Conservation (phyloP, 1,140 invertebrate genomes). For the Anastrepha ludens region DNA sequence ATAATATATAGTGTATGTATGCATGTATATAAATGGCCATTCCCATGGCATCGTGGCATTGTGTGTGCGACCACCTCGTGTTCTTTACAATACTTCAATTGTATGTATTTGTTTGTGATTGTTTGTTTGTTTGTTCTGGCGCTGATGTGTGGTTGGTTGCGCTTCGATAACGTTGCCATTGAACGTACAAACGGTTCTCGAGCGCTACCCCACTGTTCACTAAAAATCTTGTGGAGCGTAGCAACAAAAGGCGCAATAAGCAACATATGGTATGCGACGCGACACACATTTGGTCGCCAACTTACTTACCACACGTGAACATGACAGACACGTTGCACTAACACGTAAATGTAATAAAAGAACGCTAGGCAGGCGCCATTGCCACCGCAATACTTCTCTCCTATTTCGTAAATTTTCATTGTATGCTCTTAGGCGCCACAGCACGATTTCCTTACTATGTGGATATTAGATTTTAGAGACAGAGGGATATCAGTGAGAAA, state of each 20-base stretch:
- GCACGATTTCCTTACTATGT: neutral
- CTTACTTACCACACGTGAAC: conserved; percentile 44
- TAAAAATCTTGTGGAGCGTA: neutral
- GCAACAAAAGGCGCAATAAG: neutral
- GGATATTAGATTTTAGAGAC: neutral
- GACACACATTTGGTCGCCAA: conserved; percentile 31
- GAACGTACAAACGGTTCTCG: neutral
- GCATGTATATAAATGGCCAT: neutral
- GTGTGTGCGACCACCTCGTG: neutral
- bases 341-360: conserved; percentile 50
- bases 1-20: neutral
- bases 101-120: neutral
- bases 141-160: conserved; percentile 27
- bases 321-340: conserved; percentile 37
- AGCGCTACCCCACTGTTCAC: neutral
- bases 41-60: neutral
- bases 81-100: neutral
- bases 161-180: conserved; percentile 11
- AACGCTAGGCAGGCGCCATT: neutral
- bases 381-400: neutral
- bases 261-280: neutral
- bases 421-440: neutral
- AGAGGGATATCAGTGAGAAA: neutral
- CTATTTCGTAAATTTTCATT: neutral
- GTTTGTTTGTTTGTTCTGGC: conserved; percentile 16